Conservation (phyloP, 2,113 vertebrate genomes). For the Forbesichthys agassizii region DNA sequence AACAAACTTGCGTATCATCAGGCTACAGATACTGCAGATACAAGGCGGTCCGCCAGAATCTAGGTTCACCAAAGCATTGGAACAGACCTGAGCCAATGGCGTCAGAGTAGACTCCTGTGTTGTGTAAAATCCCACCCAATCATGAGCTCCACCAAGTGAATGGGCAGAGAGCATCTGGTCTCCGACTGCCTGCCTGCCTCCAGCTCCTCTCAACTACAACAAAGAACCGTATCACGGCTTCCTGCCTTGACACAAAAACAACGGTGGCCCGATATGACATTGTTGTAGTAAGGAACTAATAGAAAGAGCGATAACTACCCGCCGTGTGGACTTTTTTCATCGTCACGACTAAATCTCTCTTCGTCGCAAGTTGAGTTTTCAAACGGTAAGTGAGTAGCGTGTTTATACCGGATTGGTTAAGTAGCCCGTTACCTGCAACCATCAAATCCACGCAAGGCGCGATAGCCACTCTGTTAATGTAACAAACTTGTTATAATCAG, state of each 20-base stretch:
- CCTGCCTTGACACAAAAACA: constrained; percentile 1
- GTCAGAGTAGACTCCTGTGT: constrained; percentile 22
- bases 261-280: constrained; percentile 24
- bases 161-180: constrained; percentile 30
- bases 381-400: too few species aligned
- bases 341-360: too few species aligned
- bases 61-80: background rate
- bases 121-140: constrained; percentile 48
- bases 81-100: constrained; percentile 43
- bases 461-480: too few species aligned
- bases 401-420: too few species aligned
- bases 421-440: too few species aligned
- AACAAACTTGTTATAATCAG: too few species aligned
- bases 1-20: too few species aligned
- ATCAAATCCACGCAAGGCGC: too few species aligned
- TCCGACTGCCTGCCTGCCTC: constrained; percentile 23
- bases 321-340: too few species aligned
- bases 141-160: constrained; percentile 42
- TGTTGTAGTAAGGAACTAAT: background rate
- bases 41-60: background rate
- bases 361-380: too few species aligned
- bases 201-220: constrained; percentile 49
- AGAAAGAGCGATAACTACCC: background rate
- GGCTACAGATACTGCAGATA: background rate
- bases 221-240: constrained; percentile 54